Evolutionary conservation across 2,797 vertebrate genomes (phyloP).

Genomic region (Brachyrhaphis roseni): DNA sequence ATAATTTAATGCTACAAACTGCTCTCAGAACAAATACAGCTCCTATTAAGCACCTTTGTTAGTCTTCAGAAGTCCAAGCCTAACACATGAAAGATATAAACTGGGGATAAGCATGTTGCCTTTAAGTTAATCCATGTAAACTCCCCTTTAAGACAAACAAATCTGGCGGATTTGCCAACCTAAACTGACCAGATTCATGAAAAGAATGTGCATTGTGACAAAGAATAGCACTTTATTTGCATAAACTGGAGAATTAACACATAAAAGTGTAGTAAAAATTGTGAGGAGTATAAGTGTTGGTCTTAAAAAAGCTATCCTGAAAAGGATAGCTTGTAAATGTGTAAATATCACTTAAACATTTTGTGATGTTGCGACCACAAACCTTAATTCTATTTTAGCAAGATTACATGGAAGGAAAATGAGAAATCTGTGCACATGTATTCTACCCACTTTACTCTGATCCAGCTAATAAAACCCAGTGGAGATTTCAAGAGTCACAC

Average conservation of each 20-base stretch:
- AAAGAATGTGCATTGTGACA: constrained; percentile 17
- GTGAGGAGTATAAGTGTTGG: neutral
- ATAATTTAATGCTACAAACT: neutral
- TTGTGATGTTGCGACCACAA: neutral
- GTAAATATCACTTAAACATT: neutral
- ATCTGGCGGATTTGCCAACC: constrained; percentile 46
- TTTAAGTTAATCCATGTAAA: constrained; percentile 28
- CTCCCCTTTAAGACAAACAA: constrained; percentile 32
- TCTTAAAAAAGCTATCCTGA: neutral
- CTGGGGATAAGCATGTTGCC: constrained; percentile 3
- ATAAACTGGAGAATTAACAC: neutral
- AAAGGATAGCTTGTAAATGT: neutral
- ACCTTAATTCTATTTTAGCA: neutral
- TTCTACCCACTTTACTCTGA: neutral
- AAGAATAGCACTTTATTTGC: neutral
- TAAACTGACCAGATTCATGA: constrained; percentile 30
- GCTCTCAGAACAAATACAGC: neutral
- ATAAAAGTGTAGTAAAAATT: neutral
- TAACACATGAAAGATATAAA: constrained; percentile 4
- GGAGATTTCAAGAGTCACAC: neutral
- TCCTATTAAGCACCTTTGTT: neutral
- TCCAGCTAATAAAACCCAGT: neutral
- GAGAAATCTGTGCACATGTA: neutral
- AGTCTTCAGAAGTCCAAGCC: constrained; percentile 2
- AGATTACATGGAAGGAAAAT: neutral